Base-by-base conservation (phyloP, 2,113 vertebrate genomes). In the Saccopteryx leptura region DNA sequence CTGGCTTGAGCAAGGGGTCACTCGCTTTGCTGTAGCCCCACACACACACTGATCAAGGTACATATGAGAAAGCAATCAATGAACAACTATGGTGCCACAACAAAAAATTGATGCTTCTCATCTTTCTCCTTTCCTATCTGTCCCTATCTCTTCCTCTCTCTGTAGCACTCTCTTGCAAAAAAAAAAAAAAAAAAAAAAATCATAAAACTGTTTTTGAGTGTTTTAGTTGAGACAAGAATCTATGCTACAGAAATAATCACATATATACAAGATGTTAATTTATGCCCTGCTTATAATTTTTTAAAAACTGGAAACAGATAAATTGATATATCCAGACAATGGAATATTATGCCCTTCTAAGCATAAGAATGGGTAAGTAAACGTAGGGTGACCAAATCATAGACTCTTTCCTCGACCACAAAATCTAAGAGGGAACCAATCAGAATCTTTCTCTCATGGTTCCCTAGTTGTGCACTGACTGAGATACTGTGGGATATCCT, bases 231-330 rank as follows among this genome's bases (percentile, higher is more conserved):
- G 39, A 39, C 39, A 39, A 39, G 39, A 39, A 39, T 39, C 65
- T 93, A 26, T 33, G 48, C 33, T 75, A 87, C 12, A 60, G 33
- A 92, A 68, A 88, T 1, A 72, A 52, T 68, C 33, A 82, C 2
- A 81, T 24, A 82, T 21, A 76, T 14, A 75, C 24, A 82, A 93
- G 39, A 91, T 63, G 15, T 61, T 69, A 58, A 74, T 15, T 88
- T 88, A 75, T 46, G 39, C n/a, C 9, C 39, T 39, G 18, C 68
- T 92, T 88, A 75, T 61, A 58, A 79, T 79, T 92, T 84, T 93
- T 56, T 58, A 88, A 76, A n/a, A 63, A 56, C 4, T 83, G 13
- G 8, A 56, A 56, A 71, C 3, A 90, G 18, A 50, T 66, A 91
- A 87, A 78, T 10, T 54, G 23, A 75, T 48, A 54, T 13, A 87